These are phyloP conservation scores for Bursaphelenchus okinawaensis DNA, from an alignment of 2,888 invertebrate species.

Conservation along the genomic window DNA sequence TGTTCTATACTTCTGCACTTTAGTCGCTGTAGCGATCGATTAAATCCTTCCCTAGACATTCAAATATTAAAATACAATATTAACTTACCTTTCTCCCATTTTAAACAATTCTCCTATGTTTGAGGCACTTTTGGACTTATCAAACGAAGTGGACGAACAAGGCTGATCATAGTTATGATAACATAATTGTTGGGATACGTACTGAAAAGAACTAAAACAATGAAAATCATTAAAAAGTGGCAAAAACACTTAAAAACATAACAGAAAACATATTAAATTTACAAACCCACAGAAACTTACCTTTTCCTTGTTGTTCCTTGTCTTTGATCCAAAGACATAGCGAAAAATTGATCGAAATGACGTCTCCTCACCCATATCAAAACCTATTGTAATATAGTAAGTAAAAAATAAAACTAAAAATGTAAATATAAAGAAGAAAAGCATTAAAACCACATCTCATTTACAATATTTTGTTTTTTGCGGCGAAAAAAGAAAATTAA, in stretches of 20 bases:
- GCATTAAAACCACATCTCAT: no score
- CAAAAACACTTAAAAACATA: no score
- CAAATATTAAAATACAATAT: background rate
- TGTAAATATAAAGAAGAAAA: background rate
- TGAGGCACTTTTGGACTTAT: background rate
- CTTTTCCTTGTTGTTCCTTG: no score
- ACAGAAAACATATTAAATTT: no score
- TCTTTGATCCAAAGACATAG: background rate
- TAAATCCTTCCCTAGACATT: background rate
- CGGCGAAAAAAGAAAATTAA: no score
- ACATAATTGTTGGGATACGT: no score
- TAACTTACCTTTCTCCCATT: background rate
- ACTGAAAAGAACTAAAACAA: no score
- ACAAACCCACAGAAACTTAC: no score
- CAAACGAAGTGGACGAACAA: background rate
- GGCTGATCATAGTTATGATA: background rate
- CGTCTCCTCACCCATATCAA: background rate
- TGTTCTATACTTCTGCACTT: background rate
- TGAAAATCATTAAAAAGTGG: no score
- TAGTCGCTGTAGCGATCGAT: background rate
- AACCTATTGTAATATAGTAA: background rate
- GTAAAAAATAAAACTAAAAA: background rate
- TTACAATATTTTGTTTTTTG: no score
- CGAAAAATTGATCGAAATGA: background rate
- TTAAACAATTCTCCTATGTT: background rate